Evolutionary conservation across 2,888 invertebrate genomes (phyloP).

Genomic region (Hoplodrina blanda): DNA sequence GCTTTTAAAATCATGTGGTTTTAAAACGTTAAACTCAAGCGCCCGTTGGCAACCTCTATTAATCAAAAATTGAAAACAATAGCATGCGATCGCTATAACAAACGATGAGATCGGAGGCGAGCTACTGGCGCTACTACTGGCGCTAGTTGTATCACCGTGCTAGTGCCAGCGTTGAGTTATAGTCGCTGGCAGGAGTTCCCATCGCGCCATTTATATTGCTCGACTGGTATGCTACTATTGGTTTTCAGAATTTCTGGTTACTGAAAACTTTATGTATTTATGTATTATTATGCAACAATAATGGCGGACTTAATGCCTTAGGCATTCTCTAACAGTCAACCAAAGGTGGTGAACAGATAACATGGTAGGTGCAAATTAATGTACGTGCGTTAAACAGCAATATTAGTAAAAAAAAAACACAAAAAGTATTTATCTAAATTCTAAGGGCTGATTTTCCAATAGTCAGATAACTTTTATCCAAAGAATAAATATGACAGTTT

Average conservation of each 20-base stretch:
- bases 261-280: not conserved
- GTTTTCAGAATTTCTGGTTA: constrained; percentile 5
- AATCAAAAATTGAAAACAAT: constrained; percentile 48
- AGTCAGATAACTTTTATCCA: too few species aligned
- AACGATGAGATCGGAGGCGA: constrained; percentile 39
- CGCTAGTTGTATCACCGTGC: constrained; percentile 48
- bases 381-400: too few species aligned
- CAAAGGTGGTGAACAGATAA: too few species aligned
- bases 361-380: too few species aligned
- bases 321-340: too few species aligned
- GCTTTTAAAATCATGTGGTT: not conserved
- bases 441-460: too few species aligned
- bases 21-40: not conserved
- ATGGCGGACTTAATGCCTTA: too few species aligned
- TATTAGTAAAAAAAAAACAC: too few species aligned
- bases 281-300: too few species aligned
- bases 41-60: constrained; percentile 10
- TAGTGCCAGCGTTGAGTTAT: constrained; percentile 51
- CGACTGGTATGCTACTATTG: constrained; percentile 8
- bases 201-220: constrained; percentile 50
- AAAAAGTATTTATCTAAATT: too few species aligned
- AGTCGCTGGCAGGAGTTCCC: constrained; percentile 43
- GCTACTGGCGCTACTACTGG: constrained; percentile 21
- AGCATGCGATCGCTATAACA: constrained; percentile 31
- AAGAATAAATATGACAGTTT: too few species aligned